phyloP scores from a whole-genome alignment of 2,113 vertebrate genomes.

The Psittacula cyanocephala region DNA sequence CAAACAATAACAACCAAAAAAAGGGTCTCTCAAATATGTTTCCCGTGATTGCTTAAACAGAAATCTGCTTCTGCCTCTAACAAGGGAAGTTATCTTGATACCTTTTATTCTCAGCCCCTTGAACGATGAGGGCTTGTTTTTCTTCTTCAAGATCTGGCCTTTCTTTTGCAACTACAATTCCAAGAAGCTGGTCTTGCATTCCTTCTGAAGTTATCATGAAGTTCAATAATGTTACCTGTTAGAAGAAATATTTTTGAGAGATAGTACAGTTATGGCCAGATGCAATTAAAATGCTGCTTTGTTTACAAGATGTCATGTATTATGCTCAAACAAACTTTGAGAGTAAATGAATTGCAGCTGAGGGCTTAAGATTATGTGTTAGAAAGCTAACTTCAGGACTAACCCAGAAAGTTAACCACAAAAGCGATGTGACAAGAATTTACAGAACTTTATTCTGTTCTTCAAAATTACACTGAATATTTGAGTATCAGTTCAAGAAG shows the following conservation, averaged over 20 bases:
- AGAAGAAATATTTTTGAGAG: neutral
- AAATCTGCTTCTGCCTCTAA: neutral
- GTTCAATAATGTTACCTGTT: constrained; percentile 88
- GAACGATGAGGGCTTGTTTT: constrained; percentile 88
- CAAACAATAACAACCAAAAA: neutral
- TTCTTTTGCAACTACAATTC: constrained; percentile 88
- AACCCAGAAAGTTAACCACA: neutral
- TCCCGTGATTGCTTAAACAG: neutral
- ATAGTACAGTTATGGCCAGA: neutral
- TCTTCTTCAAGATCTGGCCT: constrained; percentile 90
- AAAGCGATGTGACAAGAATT: neutral
- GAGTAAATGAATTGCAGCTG: neutral
- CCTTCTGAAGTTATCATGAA: constrained; percentile 93
- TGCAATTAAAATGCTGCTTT: neutral
- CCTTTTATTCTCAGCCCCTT: constrained; percentile 92
- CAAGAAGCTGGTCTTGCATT: constrained; percentile 91
- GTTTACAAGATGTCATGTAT: neutral
- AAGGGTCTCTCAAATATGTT: neutral
- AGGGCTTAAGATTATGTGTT: neutral
- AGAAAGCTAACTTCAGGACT: neutral
- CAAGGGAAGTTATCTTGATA: constrained; percentile 28
- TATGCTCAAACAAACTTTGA: neutral
- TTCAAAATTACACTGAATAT: neutral
- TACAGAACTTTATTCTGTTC: neutral
- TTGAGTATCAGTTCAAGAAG: neutral